Conservation (phyloP, 2,797 vertebrate species). For the Phyllotis vaccarum region DNA sequence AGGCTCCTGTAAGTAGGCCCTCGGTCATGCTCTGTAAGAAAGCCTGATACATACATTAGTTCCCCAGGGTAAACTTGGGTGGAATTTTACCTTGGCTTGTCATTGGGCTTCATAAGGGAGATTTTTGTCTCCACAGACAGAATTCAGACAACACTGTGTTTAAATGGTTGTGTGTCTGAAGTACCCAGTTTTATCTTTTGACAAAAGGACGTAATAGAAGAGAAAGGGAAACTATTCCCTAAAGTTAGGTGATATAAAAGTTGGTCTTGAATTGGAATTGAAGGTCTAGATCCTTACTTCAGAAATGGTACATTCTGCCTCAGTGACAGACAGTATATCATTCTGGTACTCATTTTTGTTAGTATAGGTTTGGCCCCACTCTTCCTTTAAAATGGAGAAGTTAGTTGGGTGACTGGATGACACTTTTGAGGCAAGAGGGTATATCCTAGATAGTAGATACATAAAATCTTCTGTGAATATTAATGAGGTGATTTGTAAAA, state of each 20-base stretch:
- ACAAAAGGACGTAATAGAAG: neutral
- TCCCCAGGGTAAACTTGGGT: neutral
- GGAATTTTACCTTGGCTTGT: neutral
- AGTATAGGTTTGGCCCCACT: neutral
- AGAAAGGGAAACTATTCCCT: slow-evolving; percentile 1
- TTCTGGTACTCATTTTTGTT: neutral
- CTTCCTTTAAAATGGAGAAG: neutral
- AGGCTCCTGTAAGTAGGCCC: neutral
- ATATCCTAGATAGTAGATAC: neutral
- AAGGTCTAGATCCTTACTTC: neutral
- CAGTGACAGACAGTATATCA: neutral
- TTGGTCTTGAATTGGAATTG: neutral
- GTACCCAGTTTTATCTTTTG: neutral
- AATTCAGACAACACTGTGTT: neutral
- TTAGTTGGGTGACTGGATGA: neutral
- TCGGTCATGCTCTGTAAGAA: neutral
- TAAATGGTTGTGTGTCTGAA: slow-evolving; percentile 5
- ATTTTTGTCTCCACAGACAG: neutral
- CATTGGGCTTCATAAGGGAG: neutral
- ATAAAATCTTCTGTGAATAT: neutral
- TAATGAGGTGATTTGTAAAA: neutral
- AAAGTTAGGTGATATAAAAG: neutral
- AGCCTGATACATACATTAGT: neutral
- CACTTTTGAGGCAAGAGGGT: neutral
- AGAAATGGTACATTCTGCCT: neutral